Conservation (phyloP, 2,797 vertebrate genomes). For the Kryptolebias ocellatus region DNA sequence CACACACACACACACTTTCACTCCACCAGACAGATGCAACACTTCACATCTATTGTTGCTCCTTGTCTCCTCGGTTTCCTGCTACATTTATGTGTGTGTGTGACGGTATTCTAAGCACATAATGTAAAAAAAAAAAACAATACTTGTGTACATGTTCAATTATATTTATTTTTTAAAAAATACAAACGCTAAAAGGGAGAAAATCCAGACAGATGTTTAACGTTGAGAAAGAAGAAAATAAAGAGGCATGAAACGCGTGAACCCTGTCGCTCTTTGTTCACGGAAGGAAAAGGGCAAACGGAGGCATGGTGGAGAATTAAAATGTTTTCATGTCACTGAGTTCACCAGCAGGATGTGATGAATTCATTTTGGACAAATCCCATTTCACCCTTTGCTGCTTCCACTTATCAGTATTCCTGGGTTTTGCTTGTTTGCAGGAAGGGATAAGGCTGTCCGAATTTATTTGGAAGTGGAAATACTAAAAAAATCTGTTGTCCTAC, state of each 20-base stretch:
- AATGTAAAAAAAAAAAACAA: background rate
- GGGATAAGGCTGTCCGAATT: background rate
- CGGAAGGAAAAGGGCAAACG: conserved; percentile 29
- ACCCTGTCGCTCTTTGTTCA: conserved; percentile 24
- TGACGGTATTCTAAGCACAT: conserved; percentile 1
- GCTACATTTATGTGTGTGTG: conserved; percentile 4
- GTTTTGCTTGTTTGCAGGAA: background rate
- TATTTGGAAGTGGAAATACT: no score
- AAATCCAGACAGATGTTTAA: conserved; percentile 36
- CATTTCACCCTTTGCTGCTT: background rate
- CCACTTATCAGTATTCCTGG: background rate
- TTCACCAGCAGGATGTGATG: conserved; percentile 30
- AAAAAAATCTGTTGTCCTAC: no score
- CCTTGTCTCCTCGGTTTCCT: conserved; percentile 4
- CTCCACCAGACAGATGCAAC: conserved; percentile 29
- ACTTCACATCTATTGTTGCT: conserved; percentile 35
- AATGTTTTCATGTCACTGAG: conserved; percentile 31
- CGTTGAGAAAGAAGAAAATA: conserved; percentile 29
- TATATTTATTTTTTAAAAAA: no score
- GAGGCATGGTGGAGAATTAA: conserved; percentile 46
- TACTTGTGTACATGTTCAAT: no score
- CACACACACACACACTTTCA: conserved; percentile 14
- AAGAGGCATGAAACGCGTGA: conserved; percentile 29
- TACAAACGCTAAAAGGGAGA: conserved; percentile 22
- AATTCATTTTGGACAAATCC: conserved; percentile 12